Conservation (phyloP, 2,888 invertebrate genomes). For the Schizotus pectinicornis region DNA sequence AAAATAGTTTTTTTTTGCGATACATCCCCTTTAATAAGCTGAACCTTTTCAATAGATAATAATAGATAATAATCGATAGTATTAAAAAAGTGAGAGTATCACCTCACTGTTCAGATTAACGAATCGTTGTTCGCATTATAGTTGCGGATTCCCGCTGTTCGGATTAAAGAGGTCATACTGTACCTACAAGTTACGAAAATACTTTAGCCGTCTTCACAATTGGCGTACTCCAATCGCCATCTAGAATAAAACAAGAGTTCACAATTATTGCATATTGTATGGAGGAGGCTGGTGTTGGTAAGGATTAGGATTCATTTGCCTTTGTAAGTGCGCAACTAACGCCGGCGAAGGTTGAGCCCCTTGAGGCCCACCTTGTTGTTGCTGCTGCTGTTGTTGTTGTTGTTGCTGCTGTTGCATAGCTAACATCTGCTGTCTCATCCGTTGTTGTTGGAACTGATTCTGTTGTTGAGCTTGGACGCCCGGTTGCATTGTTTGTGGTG, state of each 20-base stretch:
- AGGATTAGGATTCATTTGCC: conserved; percentile 64
- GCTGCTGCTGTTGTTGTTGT: conserved; percentile 57
- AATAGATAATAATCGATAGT: no score
- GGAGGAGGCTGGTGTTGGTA: conserved; percentile 67
- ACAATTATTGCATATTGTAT: conserved; percentile 53
- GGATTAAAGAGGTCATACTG: no score
- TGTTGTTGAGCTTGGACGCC: conserved; percentile 62
- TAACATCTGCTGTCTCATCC: conserved; percentile 74
- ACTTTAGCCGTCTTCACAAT: no score
- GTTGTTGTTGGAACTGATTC: conserved; percentile 66
- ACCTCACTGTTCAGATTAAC: no score
- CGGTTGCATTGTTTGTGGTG: conserved; percentile 50
- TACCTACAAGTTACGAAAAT: no score
- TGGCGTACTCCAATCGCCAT: no score
- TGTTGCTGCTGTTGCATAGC: conserved; percentile 70
- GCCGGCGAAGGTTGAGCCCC: conserved; percentile 65
- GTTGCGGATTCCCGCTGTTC: no score
- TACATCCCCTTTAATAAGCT: no score
- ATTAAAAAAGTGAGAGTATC: no score
- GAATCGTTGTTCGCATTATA: no score
- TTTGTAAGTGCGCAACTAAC: conserved; percentile 69
- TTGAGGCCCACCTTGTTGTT: conserved; percentile 61
- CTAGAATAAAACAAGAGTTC: background rate
- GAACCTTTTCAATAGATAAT: no score
- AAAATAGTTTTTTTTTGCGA: no score